Evolutionary conservation across 1,140 invertebrate species (phyloP).

Genomic region (Hormaphis cornu): DNA sequence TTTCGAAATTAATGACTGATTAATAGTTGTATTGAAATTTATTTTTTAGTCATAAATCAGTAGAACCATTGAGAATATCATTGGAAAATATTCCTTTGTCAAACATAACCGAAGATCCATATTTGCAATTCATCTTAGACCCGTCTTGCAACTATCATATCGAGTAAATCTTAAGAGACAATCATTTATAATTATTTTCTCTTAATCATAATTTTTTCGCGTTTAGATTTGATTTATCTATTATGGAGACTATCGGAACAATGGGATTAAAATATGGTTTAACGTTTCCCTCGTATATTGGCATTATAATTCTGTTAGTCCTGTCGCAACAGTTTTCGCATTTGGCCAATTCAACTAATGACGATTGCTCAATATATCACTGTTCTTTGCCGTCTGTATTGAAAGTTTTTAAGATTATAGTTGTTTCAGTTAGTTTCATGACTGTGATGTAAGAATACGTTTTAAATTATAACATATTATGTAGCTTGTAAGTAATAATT

Average conservation of each 20-base stretch:
- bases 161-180: background rate
- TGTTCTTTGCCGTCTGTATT: background rate
- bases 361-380: constrained; percentile 19
- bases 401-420: background rate
- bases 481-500: background rate
- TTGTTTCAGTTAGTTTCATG: background rate
- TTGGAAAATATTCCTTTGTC: constrained; percentile 3
- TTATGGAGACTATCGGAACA: constrained; percentile 20
- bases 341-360: background rate
- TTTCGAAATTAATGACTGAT: no score
- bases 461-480: background rate
- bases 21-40: background rate
- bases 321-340: constrained; percentile 7
- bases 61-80: constrained; percentile 9
- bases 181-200: background rate
- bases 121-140: constrained; percentile 19
- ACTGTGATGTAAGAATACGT: background rate
- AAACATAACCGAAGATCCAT: constrained; percentile 6
- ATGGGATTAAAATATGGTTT: constrained; percentile 22
- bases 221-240: constrained; percentile 1
- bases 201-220: background rate
- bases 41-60: background rate
- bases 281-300: constrained; percentile 15
- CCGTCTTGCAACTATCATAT: constrained; percentile 10
- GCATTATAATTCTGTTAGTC: constrained; percentile 9